A percentile compares a stretch with the other conserved stretches of the same genome.
Evolutionary conservation across 2,113 vertebrate species (phyloP).

Genomic region (Cercopithecus mona): DNA sequence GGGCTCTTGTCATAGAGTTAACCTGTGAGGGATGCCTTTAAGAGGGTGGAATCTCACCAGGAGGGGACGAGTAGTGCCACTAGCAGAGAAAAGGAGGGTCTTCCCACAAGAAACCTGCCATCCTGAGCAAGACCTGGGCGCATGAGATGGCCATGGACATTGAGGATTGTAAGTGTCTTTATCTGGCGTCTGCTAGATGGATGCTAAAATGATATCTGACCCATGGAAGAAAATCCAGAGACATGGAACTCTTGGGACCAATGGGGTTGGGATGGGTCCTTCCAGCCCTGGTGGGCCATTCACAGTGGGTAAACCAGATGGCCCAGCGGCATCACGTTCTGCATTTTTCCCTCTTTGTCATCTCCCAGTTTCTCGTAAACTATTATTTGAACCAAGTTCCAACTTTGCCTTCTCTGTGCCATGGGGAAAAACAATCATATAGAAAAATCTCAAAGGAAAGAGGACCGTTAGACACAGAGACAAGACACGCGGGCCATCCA

Average conservation of each 20-base stretch:
- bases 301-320: constrained; percentile 11
- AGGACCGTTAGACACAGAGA: neutral
- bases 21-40: neutral
- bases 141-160: neutral
- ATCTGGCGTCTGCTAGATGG: neutral
- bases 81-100: neutral
- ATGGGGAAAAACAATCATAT: neutral
- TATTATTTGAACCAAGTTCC: constrained; percentile 11
- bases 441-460: neutral
- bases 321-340: neutral
- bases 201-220: neutral
- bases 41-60: neutral
- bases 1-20: neutral
- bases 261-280: neutral
- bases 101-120: neutral
- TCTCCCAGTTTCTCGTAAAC: neutral
- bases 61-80: no score
- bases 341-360: neutral
- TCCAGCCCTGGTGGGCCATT: neutral
- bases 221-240: neutral
- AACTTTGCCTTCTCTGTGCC: neutral
- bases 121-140: neutral
- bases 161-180: neutral
- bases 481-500: neutral
- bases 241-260: neutral